Evolutionary conservation across 2,888 invertebrate species (phyloP), one percentile per base, ranked within the genome.

Genomic region (Callyntrura guangdongensis): DNA sequence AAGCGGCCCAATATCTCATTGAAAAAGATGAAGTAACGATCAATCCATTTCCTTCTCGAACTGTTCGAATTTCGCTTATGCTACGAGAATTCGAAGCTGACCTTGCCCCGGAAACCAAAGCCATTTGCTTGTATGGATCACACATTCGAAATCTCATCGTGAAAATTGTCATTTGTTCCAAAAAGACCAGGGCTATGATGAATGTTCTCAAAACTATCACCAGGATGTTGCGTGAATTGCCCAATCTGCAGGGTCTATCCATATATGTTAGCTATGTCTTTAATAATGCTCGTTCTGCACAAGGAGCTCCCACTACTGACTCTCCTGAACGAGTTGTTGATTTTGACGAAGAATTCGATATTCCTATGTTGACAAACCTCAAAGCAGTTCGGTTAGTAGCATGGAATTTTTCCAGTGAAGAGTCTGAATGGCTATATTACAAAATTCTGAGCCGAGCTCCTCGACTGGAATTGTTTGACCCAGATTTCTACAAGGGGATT

Each of bases 341-440:
- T 0, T 47, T 83, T 0, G 83, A 83, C n/a, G 20, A 25, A n/a
- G 22, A 83, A 6, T 64, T 20, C 11, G 45, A 49, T 22, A 49
- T 86, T 25, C 59, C 74, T 4, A 1, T 12, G n/a, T 0, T 86
- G 22, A 6, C 11, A 14, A 86, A 86, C 11, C 56, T 89, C 1
- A 89, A 61, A 53, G 82, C 83, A 6, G 59, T 89, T 25, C 17
- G 88, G n/a, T 20, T 89, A 0, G 83, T 89, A 0, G 56, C 88
- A 12, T 89, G 88, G 88, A 83, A 83, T 61, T 83, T 82, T 61
- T 69, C 88, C n/a, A 82, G 82, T 49, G 59, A 69, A 5, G 82
- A 69, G 56, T 83, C 88, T 0, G 88, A 89, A 47, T 89, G 88
- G 88, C 45, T 89, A 0, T 74, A 74, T 17, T 83, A 83, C 12